Conservation (phyloP, 2,797 vertebrate genomes). For the Botia kubotai region DNA sequence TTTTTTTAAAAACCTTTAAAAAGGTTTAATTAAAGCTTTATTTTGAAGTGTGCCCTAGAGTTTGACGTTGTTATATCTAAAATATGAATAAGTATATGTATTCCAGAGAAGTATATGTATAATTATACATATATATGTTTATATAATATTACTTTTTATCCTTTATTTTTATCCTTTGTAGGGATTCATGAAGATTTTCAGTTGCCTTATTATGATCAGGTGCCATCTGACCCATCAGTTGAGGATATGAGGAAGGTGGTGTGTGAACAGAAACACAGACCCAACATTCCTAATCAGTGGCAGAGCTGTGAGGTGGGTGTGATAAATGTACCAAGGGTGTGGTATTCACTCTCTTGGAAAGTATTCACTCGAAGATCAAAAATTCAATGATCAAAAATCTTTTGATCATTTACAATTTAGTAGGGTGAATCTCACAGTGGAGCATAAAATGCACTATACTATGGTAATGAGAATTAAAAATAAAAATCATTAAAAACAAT, state of each 20-base stretch:
- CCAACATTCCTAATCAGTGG: conserved; percentile 96
- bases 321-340: neutral
- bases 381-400: too few species aligned
- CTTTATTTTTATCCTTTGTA: conserved; percentile 58
- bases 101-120: neutral
- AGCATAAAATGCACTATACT: too few species aligned
- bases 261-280: conserved; percentile 94
- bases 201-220: conserved; percentile 95
- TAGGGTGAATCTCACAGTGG: too few species aligned
- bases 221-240: conserved; percentile 95
- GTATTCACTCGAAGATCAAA: neutral
- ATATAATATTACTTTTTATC: neutral
- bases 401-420: neutral
- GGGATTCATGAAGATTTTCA: conserved; percentile 94
- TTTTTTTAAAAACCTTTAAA: too few species aligned
- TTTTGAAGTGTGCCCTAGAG: too few species aligned
- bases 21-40: too few species aligned
- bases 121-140: neutral
- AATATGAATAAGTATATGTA: too few species aligned
- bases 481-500: too few species aligned
- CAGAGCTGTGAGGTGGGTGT: conserved; percentile 94
- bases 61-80: too few species aligned
- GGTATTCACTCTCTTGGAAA: neutral
- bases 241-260: conserved; percentile 96
- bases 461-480: too few species aligned